phyloP scores from a whole-genome alignment of 2,888 invertebrate species.

The Trachelus tabidus region DNA sequence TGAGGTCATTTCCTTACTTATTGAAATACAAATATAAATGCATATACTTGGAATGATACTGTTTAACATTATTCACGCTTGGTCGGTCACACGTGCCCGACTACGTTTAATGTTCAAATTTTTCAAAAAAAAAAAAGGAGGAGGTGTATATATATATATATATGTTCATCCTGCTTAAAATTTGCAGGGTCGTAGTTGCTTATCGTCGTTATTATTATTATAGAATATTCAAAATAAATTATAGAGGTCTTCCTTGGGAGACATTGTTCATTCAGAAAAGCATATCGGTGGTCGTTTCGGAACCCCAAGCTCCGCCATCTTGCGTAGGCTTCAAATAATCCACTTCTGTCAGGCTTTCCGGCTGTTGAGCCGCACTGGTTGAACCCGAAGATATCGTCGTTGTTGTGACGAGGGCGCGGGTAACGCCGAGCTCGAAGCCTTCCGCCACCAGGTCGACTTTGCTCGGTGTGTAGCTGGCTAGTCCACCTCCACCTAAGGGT shows the following conservation, averaged over 20 bases:
- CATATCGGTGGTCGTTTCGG: conserved; percentile 66
- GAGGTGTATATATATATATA: neutral
- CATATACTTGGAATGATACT: conserved; percentile 57
- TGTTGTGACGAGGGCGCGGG: conserved; percentile 68
- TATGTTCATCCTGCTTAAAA: neutral
- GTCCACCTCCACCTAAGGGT: conserved; percentile 59
- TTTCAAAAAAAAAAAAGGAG: neutral
- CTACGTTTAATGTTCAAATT: neutral
- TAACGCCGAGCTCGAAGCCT: conserved; percentile 84
- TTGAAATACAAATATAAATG: conserved; percentile 49
- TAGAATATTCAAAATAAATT: neutral
- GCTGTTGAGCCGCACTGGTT: conserved; percentile 18
- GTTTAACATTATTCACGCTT: conserved; percentile 16
- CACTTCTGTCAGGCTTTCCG: conserved; percentile 45
- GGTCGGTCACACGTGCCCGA: neutral
- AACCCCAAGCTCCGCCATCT: conserved; percentile 66
- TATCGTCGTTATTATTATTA: neutral
- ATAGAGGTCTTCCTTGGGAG: neutral
- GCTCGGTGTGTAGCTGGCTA: conserved; percentile 87
- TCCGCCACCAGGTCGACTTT: conserved; percentile 75
- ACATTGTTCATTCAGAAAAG: conserved; percentile 55
- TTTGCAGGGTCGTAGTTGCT: neutral
- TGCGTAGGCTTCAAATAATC: conserved; percentile 65
- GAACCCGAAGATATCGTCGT: conserved; percentile 41
- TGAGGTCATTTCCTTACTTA: conserved; percentile 6